These are phyloP conservation scores for Enhydra lutris DNA, from an alignment of 2,113 vertebrate genomes.

Conservation along the genomic window DNA sequence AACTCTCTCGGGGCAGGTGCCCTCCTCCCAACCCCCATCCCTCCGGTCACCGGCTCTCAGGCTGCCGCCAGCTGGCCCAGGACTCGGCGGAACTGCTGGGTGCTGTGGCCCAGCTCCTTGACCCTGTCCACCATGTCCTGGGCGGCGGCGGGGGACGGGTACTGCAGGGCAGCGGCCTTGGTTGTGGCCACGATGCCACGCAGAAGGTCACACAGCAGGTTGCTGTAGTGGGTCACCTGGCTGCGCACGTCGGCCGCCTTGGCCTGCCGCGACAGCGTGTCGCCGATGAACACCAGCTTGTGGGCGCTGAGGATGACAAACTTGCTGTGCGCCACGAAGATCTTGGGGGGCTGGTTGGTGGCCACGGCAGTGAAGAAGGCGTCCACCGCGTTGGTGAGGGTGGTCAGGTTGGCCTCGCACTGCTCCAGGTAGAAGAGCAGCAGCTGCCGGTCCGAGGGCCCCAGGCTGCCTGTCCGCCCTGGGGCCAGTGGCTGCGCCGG, in stretches of 20 bases:
- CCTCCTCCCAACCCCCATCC: background rate
- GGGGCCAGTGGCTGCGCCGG: slow-evolving; percentile 85
- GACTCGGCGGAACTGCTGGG: slow-evolving; percentile 94
- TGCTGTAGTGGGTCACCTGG: slow-evolving; percentile 95
- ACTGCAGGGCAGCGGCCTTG: slow-evolving; percentile 94
- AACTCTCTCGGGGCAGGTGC: background rate
- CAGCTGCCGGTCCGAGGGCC: slow-evolving; percentile 91
- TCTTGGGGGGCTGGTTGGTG: slow-evolving; percentile 96
- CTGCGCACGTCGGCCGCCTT: slow-evolving; percentile 91
- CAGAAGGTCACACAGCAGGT: slow-evolving; percentile 94
- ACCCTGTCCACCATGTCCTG: slow-evolving; percentile 96
- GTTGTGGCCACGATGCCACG: slow-evolving; percentile 96
- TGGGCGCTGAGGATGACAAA: slow-evolving; percentile 98
- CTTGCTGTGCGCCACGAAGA: slow-evolving; percentile 98
- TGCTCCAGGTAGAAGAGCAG: slow-evolving; percentile 98
- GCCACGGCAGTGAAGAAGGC: slow-evolving; percentile 93
- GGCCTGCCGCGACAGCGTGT: slow-evolving; percentile 96
- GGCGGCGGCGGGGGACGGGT: slow-evolving; percentile 89
- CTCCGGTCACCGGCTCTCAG: slow-evolving; percentile 71
- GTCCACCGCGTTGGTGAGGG: slow-evolving; percentile 93
- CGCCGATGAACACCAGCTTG: slow-evolving; percentile 98
- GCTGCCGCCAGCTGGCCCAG: slow-evolving; percentile 92
- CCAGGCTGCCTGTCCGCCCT: slow-evolving; percentile 70
- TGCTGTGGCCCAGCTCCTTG: slow-evolving; percentile 91
- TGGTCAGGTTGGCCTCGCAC: slow-evolving; percentile 94